Evolutionary conservation across 2,113 vertebrate species (phyloP).

Genomic region (Varanus komodoensis): DNA sequence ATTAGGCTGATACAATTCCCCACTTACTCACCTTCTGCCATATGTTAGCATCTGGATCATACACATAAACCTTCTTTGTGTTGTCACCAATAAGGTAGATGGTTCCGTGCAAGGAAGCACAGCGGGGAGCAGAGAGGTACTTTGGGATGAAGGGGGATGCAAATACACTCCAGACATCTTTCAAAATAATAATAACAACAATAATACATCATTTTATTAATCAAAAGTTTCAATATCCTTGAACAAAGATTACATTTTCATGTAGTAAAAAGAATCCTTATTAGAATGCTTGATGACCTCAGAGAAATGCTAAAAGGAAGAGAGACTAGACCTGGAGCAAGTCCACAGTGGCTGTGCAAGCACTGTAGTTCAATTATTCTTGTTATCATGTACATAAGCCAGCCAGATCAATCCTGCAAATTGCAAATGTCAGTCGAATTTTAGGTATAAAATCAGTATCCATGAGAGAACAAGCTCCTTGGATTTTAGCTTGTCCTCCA

Average conservation of each 20-base stretch:
- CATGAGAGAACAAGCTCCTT: neutral
- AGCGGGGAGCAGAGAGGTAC: slow-evolving; percentile 93
- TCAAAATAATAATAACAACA: slow-evolving; percentile 5
- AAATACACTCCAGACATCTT: slow-evolving; percentile 91
- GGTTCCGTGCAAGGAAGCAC: slow-evolving; percentile 82
- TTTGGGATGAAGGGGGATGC: slow-evolving; percentile 96
- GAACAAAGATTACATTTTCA: slow-evolving; percentile 10
- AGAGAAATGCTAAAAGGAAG: neutral
- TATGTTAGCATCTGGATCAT: slow-evolving; percentile 91
- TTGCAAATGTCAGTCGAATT: neutral
- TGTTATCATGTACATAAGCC: neutral
- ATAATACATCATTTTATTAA: neutral
- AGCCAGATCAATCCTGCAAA: neutral
- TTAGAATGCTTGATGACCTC: fast-evolving
- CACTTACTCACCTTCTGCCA: slow-evolving; percentile 88
- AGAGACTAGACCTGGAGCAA: neutral
- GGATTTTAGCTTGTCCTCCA: neutral
- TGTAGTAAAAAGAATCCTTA: neutral
- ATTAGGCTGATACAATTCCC: neutral
- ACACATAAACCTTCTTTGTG: slow-evolving; percentile 94
- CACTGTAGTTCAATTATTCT: neutral
- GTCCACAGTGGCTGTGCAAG: neutral
- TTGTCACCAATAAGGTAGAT: slow-evolving; percentile 97
- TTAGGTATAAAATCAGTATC: neutral
- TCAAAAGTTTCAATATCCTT: neutral